phyloP scores from a whole-genome alignment of 2,113 vertebrate species.

The Eulacestoma nigropectus region DNA sequence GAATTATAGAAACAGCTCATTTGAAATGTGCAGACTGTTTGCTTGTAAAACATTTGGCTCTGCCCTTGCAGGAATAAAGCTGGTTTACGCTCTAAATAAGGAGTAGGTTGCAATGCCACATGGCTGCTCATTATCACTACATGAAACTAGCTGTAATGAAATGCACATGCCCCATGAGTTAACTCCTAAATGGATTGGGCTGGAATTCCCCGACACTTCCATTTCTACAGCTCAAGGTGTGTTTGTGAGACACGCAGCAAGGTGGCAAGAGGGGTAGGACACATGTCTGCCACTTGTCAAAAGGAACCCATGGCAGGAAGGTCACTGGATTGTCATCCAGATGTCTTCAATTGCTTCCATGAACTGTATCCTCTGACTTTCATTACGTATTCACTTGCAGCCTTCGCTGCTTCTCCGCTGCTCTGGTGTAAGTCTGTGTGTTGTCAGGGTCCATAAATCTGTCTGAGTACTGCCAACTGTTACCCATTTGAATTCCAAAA shows the following conservation, averaged over 20 bases:
- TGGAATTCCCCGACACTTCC: not conserved
- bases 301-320: not conserved
- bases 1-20: conserved; percentile 25
- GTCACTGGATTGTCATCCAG: not conserved
- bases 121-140: conserved; percentile 8
- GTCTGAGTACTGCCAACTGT: not conserved
- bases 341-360: not conserved
- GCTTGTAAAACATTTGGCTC: conserved; percentile 36
- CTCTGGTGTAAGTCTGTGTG: not conserved
- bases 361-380: not conserved
- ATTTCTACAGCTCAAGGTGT: not conserved
- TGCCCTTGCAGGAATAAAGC: conserved; percentile 28
- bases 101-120: conserved; percentile 6
- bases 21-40: conserved; percentile 11
- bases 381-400: not conserved
- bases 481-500: not conserved
- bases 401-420: not conserved
- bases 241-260: not conserved
- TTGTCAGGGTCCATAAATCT: conserved; percentile 22
- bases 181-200: not conserved
- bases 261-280: not conserved
- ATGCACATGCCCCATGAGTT: not conserved
- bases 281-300: not conserved
- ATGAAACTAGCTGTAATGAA: not conserved
- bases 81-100: conserved; percentile 13